Evolutionary conservation across 2,797 vertebrate species (phyloP), one percentile per base, ranked within the genome.

Genomic region (Mus minutoides): DNA sequence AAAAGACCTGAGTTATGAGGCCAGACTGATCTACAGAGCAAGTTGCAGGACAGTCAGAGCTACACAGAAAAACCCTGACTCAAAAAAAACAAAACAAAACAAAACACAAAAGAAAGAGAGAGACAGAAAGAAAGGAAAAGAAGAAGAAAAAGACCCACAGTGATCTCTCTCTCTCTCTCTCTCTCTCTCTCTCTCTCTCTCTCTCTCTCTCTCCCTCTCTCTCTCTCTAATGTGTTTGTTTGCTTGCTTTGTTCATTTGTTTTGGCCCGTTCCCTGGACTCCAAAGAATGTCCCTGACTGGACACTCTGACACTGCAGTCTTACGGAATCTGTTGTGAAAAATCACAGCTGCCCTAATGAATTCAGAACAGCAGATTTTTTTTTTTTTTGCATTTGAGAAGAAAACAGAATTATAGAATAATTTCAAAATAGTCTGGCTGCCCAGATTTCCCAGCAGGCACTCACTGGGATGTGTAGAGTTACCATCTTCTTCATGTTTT

Each of bases 361-460:
- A 76, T 94, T 92, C 78, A 89, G 69, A 46, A 24, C 37, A 67
- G 73, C 88, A 64, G 69, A 24, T n/a, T 6, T 79, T 54, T 22
- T 52, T 54, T 80, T 31, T 24, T n/a, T 85, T 52, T n/a, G 31
- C 56, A 16, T 54, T 79, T 56, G 29, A 90, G 79, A 83, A 73
- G 60, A 91, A n/a, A 7, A 58, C 56, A 71, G 92, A 96, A 88
- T 85, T 24, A 52, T 97, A 82, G 52, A 93, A 46, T 93, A 62
- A 24, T 84, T 97, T 96, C 79, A 89, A 52, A 90, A 95, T 91
- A 88, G 62, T 85, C 92, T 75, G 46, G 31, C 94, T 89, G 76
- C 86, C 94, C 92, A 46, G 84, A 91, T 96, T 96, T 95, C 94
- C 94, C 96, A 92, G 89, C 94, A 87, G 97, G 91, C 26, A 0